Evolutionary conservation across 2,888 invertebrate species (phyloP).

Genomic region (Drepanosiphum platanoidis): DNA sequence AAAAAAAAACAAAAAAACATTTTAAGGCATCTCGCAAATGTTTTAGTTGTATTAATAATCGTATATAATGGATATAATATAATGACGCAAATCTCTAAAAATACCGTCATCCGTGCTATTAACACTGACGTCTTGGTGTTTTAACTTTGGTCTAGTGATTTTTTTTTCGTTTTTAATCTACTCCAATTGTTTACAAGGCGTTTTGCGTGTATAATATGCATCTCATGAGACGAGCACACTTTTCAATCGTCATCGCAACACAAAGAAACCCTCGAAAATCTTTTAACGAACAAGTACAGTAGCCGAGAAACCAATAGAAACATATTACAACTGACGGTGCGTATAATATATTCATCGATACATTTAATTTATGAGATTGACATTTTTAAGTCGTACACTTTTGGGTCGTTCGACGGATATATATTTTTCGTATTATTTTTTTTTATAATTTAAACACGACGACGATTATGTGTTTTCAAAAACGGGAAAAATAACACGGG

Average conservation of each 20-base stretch:
- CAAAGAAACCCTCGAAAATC: constrained; percentile 26
- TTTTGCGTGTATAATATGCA: not conserved
- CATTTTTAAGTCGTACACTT: not conserved
- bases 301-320: constrained; percentile 30
- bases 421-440: too few species aligned
- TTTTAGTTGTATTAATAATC: constrained; percentile 40
- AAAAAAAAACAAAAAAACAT: not conserved
- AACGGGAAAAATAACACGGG: too few species aligned
- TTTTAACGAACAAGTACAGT: not conserved
- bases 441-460: too few species aligned
- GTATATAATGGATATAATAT: not conserved
- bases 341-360: not conserved
- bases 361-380: not conserved
- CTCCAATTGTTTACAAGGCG: constrained; percentile 5
- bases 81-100: constrained; percentile 55
- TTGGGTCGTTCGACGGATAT: not conserved
- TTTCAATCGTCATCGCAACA: constrained; percentile 16
- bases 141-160: constrained; percentile 16
- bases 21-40: constrained; percentile 12
- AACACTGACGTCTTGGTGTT: constrained; percentile 8
- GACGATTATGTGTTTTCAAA: too few species aligned
- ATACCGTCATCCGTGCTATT: constrained; percentile 21
- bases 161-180: constrained; percentile 2
- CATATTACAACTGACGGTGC: not conserved
- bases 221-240: not conserved